Conservation (phyloP, 2,113 vertebrate genomes). For the Oncorhynchus kisutch region DNA sequence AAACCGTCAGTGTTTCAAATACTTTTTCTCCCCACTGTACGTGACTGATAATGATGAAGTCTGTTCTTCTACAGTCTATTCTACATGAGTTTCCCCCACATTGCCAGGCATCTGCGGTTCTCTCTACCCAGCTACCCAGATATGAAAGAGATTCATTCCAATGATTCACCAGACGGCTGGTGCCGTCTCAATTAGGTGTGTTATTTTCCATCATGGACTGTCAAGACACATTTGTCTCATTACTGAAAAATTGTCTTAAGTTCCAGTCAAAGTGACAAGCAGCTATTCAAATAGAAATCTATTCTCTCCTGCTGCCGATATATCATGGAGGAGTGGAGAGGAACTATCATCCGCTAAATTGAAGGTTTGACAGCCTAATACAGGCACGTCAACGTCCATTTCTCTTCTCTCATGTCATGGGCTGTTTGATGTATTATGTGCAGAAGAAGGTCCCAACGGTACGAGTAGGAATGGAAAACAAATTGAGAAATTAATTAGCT, state of each 20-base stretch:
- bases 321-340: conserved; percentile 47
- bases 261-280: conserved; percentile 58
- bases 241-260: conserved; percentile 66
- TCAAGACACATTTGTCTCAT: conserved; percentile 66
- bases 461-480: conserved; percentile 27
- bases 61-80: background rate
- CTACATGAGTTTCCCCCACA: background rate
- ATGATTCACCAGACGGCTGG: conserved; percentile 39
- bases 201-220: conserved; percentile 57
- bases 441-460: conserved; percentile 29
- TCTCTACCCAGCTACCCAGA: conserved; percentile 17
- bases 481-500: conserved; percentile 50
- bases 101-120: background rate
- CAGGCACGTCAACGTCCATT: conserved; percentile 50
- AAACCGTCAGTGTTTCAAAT: too few relatives aligned
- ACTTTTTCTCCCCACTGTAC: too few relatives aligned
- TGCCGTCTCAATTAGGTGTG: conserved; percentile 47
- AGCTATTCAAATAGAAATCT: conserved; percentile 45
- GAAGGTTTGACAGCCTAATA: conserved; percentile 64
- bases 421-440: conserved; percentile 54
- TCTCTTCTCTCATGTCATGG: conserved; percentile 37
- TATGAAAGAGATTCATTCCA: conserved; percentile 50
- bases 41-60: background rate
- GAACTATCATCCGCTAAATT: conserved; percentile 57
- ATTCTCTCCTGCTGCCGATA: conserved; percentile 32